Evolutionary conservation across 2,797 vertebrate species (phyloP).

Genomic region (Acanthis flammea): DNA sequence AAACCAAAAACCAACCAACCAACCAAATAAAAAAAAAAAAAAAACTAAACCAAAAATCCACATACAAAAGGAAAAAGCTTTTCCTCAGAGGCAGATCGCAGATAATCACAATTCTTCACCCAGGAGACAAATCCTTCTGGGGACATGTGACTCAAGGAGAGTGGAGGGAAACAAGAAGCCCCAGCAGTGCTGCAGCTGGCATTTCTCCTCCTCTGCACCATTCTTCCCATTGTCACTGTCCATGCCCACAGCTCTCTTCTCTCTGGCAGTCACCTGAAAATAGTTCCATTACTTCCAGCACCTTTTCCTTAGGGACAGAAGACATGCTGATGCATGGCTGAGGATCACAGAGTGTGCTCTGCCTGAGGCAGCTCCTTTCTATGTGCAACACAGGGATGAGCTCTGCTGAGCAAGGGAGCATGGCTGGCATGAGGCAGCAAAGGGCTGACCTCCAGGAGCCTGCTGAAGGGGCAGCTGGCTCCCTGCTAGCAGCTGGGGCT

Average conservation of each 20-base stretch:
- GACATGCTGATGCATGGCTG: not conserved
- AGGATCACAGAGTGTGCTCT: not conserved
- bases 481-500: not conserved
- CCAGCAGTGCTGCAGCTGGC: not conserved
- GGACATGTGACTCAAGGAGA: not conserved
- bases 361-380: not conserved
- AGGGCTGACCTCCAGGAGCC: not conserved
- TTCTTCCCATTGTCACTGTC: not conserved
- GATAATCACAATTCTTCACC: not conserved
- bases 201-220: not conserved
- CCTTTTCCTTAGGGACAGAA: not conserved
- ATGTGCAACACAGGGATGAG: fast-evolving
- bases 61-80: not conserved
- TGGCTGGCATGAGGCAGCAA: not conserved
- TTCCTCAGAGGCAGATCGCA: not conserved
- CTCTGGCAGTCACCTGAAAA: not conserved
- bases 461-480: not conserved
- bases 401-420: fast-evolving
- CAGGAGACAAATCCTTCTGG: not conserved
- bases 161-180: not conserved
- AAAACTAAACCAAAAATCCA: not conserved
- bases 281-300: not conserved
- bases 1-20: too few species aligned
- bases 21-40: not conserved
- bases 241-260: not conserved